Evolutionary conservation across 2,888 invertebrate species (phyloP).

Genomic region (Diogma glabrata): DNA sequence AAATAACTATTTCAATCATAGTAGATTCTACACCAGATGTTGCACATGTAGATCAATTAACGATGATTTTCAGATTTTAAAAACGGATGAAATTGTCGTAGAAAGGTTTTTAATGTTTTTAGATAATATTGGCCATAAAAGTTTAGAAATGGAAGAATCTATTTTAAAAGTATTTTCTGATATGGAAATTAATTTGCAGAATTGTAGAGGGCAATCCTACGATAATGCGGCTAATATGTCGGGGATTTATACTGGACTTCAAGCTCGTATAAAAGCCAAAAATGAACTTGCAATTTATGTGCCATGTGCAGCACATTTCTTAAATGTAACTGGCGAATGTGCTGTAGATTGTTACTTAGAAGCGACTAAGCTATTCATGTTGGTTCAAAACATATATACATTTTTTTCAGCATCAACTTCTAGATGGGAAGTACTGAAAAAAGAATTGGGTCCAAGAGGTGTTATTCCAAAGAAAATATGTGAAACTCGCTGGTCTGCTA

Average conservation of each 20-base stretch:
- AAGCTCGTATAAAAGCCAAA: constrained; percentile 23
- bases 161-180: neutral
- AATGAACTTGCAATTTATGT: constrained; percentile 25
- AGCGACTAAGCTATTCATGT: constrained; percentile 11
- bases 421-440: constrained; percentile 12
- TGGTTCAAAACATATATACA: constrained; percentile 12
- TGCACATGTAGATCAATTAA: too few relatives aligned
- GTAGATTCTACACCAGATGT: too few relatives aligned
- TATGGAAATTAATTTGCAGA: constrained; percentile 8
- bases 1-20: too few relatives aligned
- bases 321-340: constrained; percentile 23
- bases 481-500: constrained; percentile 11
- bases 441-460: neutral
- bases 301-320: constrained; percentile 24
- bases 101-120: constrained; percentile 13
- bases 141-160: neutral
- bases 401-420: constrained; percentile 13
- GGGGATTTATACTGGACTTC: constrained; percentile 24
- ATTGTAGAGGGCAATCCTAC: constrained; percentile 19
- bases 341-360: constrained; percentile 12
- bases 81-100: too few relatives aligned
- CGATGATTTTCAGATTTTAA: too few relatives aligned
- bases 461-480: neutral
- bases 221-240: constrained; percentile 26
- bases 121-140: constrained; percentile 8